Evolutionary conservation across 2,888 invertebrate genomes (phyloP).

Genomic region (Cecidostiba fungosa): DNA sequence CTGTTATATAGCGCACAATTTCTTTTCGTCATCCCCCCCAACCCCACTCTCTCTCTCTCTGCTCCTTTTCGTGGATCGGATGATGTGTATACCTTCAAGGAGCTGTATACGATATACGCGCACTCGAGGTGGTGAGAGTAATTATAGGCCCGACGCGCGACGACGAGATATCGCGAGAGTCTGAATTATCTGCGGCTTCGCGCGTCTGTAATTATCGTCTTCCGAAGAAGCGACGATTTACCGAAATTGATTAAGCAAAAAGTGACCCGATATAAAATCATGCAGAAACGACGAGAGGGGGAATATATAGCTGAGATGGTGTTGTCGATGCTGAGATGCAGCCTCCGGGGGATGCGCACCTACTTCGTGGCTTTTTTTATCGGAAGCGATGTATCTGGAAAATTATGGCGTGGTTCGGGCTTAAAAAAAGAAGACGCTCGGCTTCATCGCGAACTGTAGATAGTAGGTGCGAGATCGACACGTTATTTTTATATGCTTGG

Average conservation of each 20-base stretch:
- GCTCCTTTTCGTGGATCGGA: conserved; percentile 2
- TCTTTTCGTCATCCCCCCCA: background rate
- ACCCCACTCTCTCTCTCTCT: background rate
- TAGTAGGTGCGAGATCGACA: background rate
- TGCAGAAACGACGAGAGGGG: conserved; percentile 40
- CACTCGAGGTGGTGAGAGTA: conserved; percentile 53
- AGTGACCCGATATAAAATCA: conserved; percentile 17
- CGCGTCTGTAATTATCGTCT: conserved; percentile 52
- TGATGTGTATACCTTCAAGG: conserved; percentile 36
- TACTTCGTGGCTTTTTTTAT: conserved; percentile 16
- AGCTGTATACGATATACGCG: conserved; percentile 11
- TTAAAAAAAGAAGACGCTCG: conserved; percentile 12
- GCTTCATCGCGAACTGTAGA: background rate
- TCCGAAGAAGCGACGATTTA: conserved; percentile 55
- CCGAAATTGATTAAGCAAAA: conserved; percentile 63
- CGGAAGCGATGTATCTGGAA: conserved; percentile 31
- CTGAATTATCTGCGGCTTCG: conserved; percentile 54
- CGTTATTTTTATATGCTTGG: conserved; percentile 13
- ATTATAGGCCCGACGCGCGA: conserved; percentile 47
- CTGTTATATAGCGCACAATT: conserved; percentile 37
- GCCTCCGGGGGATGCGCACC: background rate
- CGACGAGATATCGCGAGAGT: conserved; percentile 35
- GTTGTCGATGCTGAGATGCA: background rate
- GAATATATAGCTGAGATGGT: background rate
- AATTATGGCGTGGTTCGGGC: conserved; percentile 19